These are phyloP conservation scores for Montipora capricornis DNA, from an alignment of 64 coral and sea anemone species.

Conservation along the genomic window DNA sequence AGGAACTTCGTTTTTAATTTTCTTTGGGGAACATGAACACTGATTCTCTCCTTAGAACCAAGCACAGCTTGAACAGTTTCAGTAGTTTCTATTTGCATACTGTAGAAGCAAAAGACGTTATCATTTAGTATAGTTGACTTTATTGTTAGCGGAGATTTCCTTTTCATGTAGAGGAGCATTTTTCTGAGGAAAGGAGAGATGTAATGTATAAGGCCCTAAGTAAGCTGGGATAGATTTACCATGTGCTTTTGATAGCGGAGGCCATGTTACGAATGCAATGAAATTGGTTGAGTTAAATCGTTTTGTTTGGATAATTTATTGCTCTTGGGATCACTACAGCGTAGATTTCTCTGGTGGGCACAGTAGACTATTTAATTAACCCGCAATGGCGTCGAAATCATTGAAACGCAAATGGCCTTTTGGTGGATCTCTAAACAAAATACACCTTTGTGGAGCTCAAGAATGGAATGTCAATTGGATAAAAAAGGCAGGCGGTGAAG, in stretches of 20 bases:
- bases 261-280: neutral
- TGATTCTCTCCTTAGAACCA: neutral
- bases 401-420: too few species aligned
- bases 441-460: too few species aligned
- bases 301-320: neutral
- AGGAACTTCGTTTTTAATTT: neutral
- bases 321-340: too few species aligned
- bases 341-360: too few species aligned
- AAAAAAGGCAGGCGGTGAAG: too few species aligned
- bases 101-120: neutral
- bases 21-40: neutral
- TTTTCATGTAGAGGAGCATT: neutral
- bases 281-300: neutral
- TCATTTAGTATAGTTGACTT: neutral
- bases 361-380: too few species aligned
- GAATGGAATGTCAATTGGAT: too few species aligned
- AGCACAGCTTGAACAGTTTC: neutral
- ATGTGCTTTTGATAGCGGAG: too few species aligned
- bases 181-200: neutral
- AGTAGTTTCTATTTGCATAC: neutral
- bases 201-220: neutral
- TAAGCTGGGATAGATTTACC: neutral
- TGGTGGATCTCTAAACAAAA: too few species aligned
- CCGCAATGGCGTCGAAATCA: too few species aligned
- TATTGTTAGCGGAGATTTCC: neutral